phyloP scores from a whole-genome alignment of 2,888 invertebrate species.

The Bombyx huttoni region DNA sequence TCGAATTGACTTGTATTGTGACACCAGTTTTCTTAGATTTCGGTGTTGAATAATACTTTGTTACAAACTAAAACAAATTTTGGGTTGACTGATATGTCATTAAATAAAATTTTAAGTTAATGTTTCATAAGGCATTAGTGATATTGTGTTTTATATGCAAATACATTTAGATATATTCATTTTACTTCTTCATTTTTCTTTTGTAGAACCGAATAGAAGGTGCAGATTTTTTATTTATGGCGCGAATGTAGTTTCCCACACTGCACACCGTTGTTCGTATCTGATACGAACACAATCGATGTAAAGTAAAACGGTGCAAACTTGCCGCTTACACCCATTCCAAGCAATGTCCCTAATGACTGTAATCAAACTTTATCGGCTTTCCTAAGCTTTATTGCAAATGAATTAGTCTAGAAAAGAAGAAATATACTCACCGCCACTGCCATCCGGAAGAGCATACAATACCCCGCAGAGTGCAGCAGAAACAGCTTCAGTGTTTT shows the following conservation, averaged over 20 bases:
- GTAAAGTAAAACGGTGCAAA: conserved; percentile 5
- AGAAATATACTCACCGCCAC: conserved; percentile 42
- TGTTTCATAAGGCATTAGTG: no score
- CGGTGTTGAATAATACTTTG: background rate
- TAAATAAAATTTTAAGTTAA: no score
- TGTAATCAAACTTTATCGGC: conserved; percentile 42
- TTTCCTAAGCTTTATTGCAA: conserved; percentile 23
- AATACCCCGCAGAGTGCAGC: conserved; percentile 53
- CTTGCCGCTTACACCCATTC: background rate
- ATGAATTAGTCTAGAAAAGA: conserved; percentile 20
- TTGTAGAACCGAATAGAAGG: no score
- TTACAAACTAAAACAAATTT: background rate
- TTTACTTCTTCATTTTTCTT: no score
- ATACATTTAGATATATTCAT: no score
- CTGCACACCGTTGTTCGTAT: conserved; percentile 69
- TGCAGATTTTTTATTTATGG: background rate
- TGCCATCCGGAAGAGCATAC: conserved; percentile 40
- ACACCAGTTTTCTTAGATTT: conserved; percentile 12
- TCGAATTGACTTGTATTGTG: conserved; percentile 20
- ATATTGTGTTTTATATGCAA: no score
- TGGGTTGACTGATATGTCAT: no score
- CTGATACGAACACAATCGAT: conserved; percentile 50
- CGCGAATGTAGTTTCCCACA: conserved; percentile 24
- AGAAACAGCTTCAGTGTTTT: conserved; percentile 25
- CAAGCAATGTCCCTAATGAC: conserved; percentile 34